These are phyloP conservation scores for Temnothorax curvispinosus DNA, from an alignment of 1,140 invertebrate species.

Conservation along the genomic window DNA sequence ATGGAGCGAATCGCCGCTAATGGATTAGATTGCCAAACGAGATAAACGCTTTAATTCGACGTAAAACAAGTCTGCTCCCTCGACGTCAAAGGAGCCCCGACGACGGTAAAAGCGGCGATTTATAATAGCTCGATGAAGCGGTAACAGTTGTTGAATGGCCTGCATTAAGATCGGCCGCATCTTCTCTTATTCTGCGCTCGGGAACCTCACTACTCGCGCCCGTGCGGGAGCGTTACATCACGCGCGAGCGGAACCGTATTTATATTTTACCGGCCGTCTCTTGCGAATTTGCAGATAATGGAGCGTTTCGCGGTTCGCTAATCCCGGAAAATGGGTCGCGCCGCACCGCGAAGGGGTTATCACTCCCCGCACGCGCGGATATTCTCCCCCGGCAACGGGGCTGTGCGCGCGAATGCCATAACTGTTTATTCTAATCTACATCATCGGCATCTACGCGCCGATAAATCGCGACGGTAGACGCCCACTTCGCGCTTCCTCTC, in stretches of 20 bases:
- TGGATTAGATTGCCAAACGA: conserved; percentile 2
- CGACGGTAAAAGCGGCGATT: neutral
- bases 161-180: conserved; percentile 28
- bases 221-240: neutral
- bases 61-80: neutral
- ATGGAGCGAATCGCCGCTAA: neutral
- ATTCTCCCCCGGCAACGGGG: conserved; percentile 12
- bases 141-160: conserved; percentile 40
- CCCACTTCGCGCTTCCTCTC: conserved; percentile 58
- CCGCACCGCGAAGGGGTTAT: conserved; percentile 15
- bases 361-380: conserved; percentile 12
- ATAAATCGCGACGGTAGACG: conserved; percentile 66
- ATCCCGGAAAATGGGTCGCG: conserved; percentile 64
- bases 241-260: conserved; percentile 29
- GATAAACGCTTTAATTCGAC: neutral
- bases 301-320: conserved; percentile 42
- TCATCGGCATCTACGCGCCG: conserved; percentile 68
- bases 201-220: neutral
- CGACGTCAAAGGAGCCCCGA: neutral
- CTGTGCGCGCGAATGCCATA: conserved; percentile 57
- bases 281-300: conserved; percentile 61
- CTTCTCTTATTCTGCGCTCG: conserved; percentile 22
- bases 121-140: conserved; percentile 22
- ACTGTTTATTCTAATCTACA: conserved; percentile 73
- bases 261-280: conserved; percentile 30